A percentile compares a stretch with the other conserved stretches of the same genome.
Conservation (phyloP, 2,888 invertebrate species). For the Poecilobothrus nobilitatus region DNA sequence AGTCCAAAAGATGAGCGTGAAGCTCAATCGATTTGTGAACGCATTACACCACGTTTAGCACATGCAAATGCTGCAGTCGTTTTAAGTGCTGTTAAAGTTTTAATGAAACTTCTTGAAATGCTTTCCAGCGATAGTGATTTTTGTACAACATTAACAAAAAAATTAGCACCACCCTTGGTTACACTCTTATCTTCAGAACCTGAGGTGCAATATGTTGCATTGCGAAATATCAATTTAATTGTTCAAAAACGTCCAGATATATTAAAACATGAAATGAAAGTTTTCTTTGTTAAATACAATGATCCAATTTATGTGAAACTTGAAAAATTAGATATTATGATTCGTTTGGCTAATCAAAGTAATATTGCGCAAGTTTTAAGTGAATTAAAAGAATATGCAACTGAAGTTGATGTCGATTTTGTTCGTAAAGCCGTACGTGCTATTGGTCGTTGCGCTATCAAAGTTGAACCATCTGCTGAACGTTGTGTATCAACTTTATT, state of each 20-base stretch:
- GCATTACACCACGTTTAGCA: conserved; percentile 92
- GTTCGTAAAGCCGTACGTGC: conserved; percentile 98
- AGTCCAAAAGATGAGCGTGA: conserved; percentile 94
- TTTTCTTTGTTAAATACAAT: conserved; percentile 99
- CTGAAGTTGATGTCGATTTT: conserved; percentile 99
- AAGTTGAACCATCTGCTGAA: conserved; percentile 94
- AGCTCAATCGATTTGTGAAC: conserved; percentile 96
- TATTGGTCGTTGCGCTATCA: conserved; percentile 97
- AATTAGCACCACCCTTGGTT: conserved; percentile 96
- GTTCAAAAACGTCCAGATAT: conserved; percentile 99
- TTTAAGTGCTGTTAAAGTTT: conserved; percentile 90
- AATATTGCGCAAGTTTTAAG: conserved; percentile 98
- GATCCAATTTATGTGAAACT: conserved; percentile 99
- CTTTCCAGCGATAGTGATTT: conserved; percentile 88
- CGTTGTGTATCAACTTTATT: conserved; percentile 94
- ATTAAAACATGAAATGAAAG: conserved; percentile 99
- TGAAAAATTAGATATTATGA: conserved; percentile 99
- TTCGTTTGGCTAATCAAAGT: conserved; percentile 91
- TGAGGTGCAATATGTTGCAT: conserved; percentile 97
- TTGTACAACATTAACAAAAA: conserved; percentile 87
- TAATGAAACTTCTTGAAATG: conserved; percentile 99
- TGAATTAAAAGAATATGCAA: conserved; percentile 97
- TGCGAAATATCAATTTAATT: conserved; percentile 96
- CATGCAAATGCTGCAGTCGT: conserved; percentile 99
- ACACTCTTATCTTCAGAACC: conserved; percentile 96